Conservation (phyloP, 1,140 invertebrate genomes). For the Druon quercuslanigerum region DNA sequence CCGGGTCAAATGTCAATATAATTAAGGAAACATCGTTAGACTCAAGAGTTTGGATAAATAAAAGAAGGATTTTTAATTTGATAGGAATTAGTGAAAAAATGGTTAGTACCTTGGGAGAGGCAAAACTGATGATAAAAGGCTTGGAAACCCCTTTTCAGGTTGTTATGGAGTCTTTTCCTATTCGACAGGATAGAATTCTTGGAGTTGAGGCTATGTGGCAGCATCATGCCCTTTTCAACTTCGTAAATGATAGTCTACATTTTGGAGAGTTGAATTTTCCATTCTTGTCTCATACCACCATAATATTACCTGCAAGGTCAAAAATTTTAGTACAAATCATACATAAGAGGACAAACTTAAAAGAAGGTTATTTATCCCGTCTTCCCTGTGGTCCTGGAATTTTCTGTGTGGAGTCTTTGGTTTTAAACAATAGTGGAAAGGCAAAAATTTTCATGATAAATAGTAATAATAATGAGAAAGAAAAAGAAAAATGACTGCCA, state of each 20-base stretch:
- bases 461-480: neutral
- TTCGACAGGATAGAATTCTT: neutral
- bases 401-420: neutral
- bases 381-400: neutral
- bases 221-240: too few relatives aligned
- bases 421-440: neutral
- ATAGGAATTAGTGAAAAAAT: too few relatives aligned
- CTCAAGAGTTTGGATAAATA: too few relatives aligned
- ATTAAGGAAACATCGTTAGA: too few relatives aligned
- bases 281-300: neutral
- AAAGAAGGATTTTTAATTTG: too few relatives aligned
- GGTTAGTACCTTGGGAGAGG: too few relatives aligned
- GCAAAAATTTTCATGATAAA: neutral
- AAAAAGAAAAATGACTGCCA: too few relatives aligned
- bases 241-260: neutral
- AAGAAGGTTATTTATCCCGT: neutral
- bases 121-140: too few relatives aligned
- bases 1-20: too few relatives aligned
- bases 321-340: neutral
- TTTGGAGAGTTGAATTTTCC: neutral
- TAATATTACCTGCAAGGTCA: neutral
- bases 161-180: conserved; percentile 8
- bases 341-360: neutral
- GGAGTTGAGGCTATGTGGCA: neutral
- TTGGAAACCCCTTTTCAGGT: neutral